A percentile compares a stretch with the other conserved stretches of the same genome.
phyloP scores from a whole-genome alignment of 1,140 invertebrate genomes.

The Uloborus diversus region DNA sequence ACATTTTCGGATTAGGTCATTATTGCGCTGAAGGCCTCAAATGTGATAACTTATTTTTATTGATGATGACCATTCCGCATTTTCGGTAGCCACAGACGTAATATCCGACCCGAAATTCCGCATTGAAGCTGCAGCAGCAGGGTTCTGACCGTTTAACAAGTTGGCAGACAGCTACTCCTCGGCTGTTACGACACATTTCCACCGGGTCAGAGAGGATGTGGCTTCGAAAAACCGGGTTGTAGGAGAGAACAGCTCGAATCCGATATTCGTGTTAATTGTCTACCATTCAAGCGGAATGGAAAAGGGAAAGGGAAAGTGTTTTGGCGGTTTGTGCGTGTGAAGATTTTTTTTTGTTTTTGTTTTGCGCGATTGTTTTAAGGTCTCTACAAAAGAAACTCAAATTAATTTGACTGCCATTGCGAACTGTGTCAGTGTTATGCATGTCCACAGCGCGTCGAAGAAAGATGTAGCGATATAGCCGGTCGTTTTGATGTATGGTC shows the following conservation, averaged over 20 bases:
- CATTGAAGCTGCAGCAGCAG: background rate
- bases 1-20: no score
- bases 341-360: no score
- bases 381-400: no score
- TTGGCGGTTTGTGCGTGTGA: background rate
- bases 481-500: no score
- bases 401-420: background rate
- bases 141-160: no score
- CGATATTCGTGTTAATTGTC: constrained; percentile 11
- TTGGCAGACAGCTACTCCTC: background rate
- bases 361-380: no score
- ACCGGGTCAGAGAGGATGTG: background rate
- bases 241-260: background rate
- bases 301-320: background rate
- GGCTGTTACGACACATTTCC: constrained; percentile 2
- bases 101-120: background rate
- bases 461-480: background rate
- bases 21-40: no score
- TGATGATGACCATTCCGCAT: no score
- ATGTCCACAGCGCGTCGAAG: no score
- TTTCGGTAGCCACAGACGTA: no score
- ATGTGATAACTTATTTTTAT: no score
- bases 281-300: constrained; percentile 16
- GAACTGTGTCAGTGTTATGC: background rate
- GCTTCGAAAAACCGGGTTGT: constrained; percentile 7